Conservation (phyloP, 2,797 vertebrate species). For the Florisuga fusca region DNA sequence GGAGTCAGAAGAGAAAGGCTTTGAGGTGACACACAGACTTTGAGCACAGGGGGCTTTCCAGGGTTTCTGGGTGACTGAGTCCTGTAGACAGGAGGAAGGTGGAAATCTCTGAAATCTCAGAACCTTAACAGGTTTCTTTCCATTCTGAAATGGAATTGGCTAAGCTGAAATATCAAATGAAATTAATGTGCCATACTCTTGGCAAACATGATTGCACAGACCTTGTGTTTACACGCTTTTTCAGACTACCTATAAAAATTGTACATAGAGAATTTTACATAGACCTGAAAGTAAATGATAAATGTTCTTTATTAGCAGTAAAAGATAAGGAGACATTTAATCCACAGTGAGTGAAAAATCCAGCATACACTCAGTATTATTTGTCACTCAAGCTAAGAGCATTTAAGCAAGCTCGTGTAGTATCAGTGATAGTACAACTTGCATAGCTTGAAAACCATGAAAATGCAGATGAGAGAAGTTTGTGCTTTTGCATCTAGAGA, state of each 20-base stretch:
- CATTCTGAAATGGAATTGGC: not conserved
- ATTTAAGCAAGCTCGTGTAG: not conserved
- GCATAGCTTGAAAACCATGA: not conserved
- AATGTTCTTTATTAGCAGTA: conserved; percentile 58
- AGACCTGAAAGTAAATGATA: conserved; percentile 38
- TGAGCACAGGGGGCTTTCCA: not conserved
- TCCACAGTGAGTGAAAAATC: not conserved
- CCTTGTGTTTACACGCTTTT: conserved; percentile 50
- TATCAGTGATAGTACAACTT: not conserved
- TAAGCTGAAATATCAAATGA: conserved; percentile 48
- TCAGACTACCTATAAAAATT: conserved; percentile 46
- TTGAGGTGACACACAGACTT: not conserved
- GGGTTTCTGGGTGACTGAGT: not conserved
- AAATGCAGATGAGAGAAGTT: not conserved
- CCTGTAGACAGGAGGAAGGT: not conserved
- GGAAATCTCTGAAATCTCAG: not conserved
- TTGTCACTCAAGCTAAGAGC: not conserved
- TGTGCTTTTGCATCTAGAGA: not conserved
- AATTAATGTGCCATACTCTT: not conserved
- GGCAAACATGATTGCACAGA: not conserved
- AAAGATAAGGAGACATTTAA: not conserved
- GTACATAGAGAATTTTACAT: conserved; percentile 30
- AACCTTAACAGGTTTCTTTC: not conserved
- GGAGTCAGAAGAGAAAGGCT: not conserved
- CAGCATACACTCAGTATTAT: conserved; percentile 1